These are phyloP conservation scores for Drosophila rellima DNA, from an alignment of 2,888 invertebrate species.

Conservation along the genomic window DNA sequence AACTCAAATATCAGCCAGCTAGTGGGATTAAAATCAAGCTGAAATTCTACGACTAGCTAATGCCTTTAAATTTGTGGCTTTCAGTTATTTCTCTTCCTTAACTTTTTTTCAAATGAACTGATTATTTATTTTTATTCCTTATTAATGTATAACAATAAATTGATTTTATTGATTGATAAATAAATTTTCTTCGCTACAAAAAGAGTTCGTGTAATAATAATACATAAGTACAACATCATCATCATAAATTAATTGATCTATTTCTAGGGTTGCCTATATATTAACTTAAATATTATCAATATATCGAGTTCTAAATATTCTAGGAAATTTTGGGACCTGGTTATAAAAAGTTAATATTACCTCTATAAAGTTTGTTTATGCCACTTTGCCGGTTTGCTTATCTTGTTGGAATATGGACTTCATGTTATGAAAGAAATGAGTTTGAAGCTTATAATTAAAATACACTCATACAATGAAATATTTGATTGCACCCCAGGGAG, in stretches of 20 bases:
- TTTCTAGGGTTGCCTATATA: no score
- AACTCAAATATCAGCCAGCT: conserved; percentile 48
- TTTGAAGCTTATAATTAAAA: background rate
- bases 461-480: no score
- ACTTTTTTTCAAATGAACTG: background rate
- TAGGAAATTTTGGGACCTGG: background rate
- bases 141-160: no score
- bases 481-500: background rate
- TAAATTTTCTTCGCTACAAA: no score
- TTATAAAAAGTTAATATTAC: background rate
- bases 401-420: background rate
- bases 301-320: no score
- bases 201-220: no score
- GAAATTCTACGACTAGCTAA: background rate
- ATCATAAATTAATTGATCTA: no score
- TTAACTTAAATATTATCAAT: no score
- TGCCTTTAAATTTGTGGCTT: background rate
- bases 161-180: no score
- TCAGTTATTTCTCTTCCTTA: background rate
- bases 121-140: background rate
- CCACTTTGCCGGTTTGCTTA: background rate
- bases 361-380: background rate
- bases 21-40: background rate
- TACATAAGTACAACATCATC: no score
- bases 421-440: conserved; percentile 3